Conservation (phyloP, 2,113 vertebrate genomes). For the Verasper variegatus region DNA sequence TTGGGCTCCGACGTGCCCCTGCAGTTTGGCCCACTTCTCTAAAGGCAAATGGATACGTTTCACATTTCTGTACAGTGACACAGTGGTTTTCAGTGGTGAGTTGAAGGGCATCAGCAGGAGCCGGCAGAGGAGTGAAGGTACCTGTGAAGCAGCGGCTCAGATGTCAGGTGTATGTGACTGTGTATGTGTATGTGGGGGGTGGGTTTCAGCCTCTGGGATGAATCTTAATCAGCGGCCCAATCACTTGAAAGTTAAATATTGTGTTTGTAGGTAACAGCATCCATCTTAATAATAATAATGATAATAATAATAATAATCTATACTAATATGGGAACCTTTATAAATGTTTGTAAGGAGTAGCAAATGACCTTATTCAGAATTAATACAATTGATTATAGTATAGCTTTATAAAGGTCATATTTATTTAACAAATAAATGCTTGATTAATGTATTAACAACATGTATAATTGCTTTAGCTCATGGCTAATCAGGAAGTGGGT, state of each 20-base stretch:
- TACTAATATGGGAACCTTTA: too few species aligned
- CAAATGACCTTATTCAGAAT: too few species aligned
- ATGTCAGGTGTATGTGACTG: not conserved
- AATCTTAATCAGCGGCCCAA: too few species aligned
- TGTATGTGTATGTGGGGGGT: not conserved
- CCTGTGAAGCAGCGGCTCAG: not conserved
- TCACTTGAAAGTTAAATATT: not conserved
- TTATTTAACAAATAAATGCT: too few species aligned
- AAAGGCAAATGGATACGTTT: constrained; percentile 10
- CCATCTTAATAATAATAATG: not conserved
- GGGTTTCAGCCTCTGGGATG: not conserved
- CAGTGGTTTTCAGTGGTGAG: not conserved
- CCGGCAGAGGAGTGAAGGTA: not conserved
- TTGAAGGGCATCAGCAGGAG: constrained; percentile 37
- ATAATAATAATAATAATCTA: too few species aligned
- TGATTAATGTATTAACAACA: too few species aligned
- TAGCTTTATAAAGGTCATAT: too few species aligned
- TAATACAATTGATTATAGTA: too few species aligned
- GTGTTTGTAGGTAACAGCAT: too few species aligned
- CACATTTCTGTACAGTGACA: not conserved
- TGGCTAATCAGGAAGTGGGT: too few species aligned
- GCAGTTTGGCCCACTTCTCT: constrained; percentile 35
- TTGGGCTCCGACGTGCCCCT: constrained; percentile 29
- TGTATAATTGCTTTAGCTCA: too few species aligned
- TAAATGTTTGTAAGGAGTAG: too few species aligned